Evolutionary conservation across 2,113 vertebrate genomes (phyloP).

Genomic region (Esox niger): DNA sequence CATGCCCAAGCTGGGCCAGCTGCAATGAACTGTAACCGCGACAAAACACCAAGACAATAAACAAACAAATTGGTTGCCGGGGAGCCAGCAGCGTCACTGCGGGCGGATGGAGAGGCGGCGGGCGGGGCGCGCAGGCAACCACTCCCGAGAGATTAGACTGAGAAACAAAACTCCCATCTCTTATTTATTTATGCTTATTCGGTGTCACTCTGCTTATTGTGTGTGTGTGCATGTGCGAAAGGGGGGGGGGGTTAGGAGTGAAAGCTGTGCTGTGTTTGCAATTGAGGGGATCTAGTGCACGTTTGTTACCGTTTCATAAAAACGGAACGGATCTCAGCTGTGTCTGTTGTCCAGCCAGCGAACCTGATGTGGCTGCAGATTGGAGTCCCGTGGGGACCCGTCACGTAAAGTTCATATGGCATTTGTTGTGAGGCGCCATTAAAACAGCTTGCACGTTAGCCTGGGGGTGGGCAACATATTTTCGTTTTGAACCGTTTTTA

Average conservation of each 20-base stretch:
- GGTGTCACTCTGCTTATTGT: slow-evolving; percentile 22
- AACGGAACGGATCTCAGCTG: not conserved
- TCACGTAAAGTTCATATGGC: slow-evolving; percentile 16
- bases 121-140: no score
- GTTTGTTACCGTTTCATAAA: slow-evolving; percentile 8
- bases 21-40: slow-evolving; percentile 72
- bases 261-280: not conserved
- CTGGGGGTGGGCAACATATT: slow-evolving; percentile 16
- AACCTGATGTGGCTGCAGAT: slow-evolving; percentile 7
- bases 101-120: no score
- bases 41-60: slow-evolving; percentile 75
- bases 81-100: slow-evolving; percentile 61
- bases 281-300: not conserved
- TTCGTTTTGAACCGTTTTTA: not conserved
- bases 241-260: no score
- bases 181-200: slow-evolving; percentile 64
- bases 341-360: slow-evolving; percentile 7
- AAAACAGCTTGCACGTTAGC: slow-evolving; percentile 40
- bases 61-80: slow-evolving; percentile 75
- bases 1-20: slow-evolving; percentile 59
- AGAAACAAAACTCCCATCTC: slow-evolving; percentile 58
- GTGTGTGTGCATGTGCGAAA: slow-evolving; percentile 4
- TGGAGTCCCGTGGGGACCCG: not conserved
- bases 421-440: slow-evolving; percentile 35
- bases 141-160: slow-evolving; percentile 57